Percentiles rank a stretch among this genome's conserved stretches.
These are phyloP conservation scores for Argyrosomus japonicus DNA, from an alignment of 2,113 vertebrate genomes.

Conservation along the genomic window DNA sequence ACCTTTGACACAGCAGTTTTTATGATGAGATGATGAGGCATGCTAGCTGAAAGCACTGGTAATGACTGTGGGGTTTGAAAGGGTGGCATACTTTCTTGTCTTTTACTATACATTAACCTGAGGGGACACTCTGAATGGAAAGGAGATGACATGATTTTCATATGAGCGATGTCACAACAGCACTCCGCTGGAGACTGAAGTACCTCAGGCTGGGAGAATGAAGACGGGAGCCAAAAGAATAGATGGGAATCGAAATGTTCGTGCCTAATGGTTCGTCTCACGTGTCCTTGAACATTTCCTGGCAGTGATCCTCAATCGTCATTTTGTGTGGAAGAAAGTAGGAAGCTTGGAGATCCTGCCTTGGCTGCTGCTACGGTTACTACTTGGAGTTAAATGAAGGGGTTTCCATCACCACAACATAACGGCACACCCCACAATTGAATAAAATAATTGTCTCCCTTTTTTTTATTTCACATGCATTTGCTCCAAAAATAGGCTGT, in stretches of 20 bases:
- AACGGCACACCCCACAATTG: constrained; percentile 50
- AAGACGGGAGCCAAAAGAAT: constrained; percentile 28
- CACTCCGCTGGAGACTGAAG: constrained; percentile 39
- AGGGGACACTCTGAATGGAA: constrained; percentile 51
- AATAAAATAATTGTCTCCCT: constrained; percentile 57
- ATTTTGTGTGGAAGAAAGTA: constrained; percentile 60
- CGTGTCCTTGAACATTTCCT: constrained; percentile 72
- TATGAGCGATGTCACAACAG: constrained; percentile 53
- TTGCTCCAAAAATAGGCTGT: constrained; percentile 29
- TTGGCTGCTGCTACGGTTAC: constrained; percentile 59
- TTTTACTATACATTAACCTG: constrained; percentile 56
- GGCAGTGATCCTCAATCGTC: constrained; percentile 56
- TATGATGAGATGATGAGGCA: constrained; percentile 42
- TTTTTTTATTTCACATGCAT: constrained; percentile 20
- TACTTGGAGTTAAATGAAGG: constrained; percentile 68
- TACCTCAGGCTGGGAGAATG: constrained; percentile 52
- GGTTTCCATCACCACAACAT: constrained; percentile 68
- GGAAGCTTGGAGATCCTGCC: constrained; percentile 68
- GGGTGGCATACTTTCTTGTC: constrained; percentile 49
- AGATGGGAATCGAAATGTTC: constrained; percentile 38
- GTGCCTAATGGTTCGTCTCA: constrained; percentile 55
- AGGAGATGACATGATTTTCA: constrained; percentile 50
- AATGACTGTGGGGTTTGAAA: constrained; percentile 52
- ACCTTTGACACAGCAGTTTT: constrained; percentile 63
- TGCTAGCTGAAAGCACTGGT: constrained; percentile 55